Conservation (phyloP, 2,888 invertebrate species). For the Leucophenga maculata region DNA sequence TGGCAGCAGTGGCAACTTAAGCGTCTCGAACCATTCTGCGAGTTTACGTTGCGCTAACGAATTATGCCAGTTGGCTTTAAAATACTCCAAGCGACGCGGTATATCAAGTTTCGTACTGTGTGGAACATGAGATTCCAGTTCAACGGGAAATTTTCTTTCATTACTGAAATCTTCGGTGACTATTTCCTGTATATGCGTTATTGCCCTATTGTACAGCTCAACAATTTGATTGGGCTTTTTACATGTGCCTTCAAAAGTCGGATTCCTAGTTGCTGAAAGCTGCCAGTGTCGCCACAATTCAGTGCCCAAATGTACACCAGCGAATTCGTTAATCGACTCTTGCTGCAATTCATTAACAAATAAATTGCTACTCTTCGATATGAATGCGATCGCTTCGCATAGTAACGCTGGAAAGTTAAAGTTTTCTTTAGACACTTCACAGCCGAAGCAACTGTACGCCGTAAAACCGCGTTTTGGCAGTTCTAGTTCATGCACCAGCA, state of each 20-base stretch:
- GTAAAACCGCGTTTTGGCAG: slow-evolving; percentile 62
- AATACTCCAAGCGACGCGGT: slow-evolving; percentile 80
- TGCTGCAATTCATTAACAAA: slow-evolving; percentile 74
- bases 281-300: slow-evolving; percentile 77
- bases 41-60: slow-evolving; percentile 73
- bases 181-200: slow-evolving; percentile 77
- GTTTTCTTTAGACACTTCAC: slow-evolving; percentile 30
- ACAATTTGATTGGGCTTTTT: slow-evolving; percentile 74
- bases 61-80: slow-evolving; percentile 77
- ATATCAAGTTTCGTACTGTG: slow-evolving; percentile 71
- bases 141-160: slow-evolving; percentile 78
- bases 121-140: slow-evolving; percentile 75
- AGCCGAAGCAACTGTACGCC: slow-evolving; percentile 57
- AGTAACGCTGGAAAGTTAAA: slow-evolving; percentile 49
- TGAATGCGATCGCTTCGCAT: slow-evolving; percentile 67
- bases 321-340: slow-evolving; percentile 75
- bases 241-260: slow-evolving; percentile 67
- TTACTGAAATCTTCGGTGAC: slow-evolving; percentile 76
- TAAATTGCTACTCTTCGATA: slow-evolving; percentile 39
- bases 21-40: slow-evolving; percentile 73
- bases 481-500: slow-evolving; percentile 40
- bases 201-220: slow-evolving; percentile 79
- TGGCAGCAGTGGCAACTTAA: slow-evolving; percentile 72
- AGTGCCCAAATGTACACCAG: slow-evolving; percentile 76
- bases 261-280: slow-evolving; percentile 51